These are phyloP conservation scores for Pseudorhombus dupliciocellatus DNA, from an alignment of 2,113 vertebrate genomes.

Conservation along the genomic window DNA sequence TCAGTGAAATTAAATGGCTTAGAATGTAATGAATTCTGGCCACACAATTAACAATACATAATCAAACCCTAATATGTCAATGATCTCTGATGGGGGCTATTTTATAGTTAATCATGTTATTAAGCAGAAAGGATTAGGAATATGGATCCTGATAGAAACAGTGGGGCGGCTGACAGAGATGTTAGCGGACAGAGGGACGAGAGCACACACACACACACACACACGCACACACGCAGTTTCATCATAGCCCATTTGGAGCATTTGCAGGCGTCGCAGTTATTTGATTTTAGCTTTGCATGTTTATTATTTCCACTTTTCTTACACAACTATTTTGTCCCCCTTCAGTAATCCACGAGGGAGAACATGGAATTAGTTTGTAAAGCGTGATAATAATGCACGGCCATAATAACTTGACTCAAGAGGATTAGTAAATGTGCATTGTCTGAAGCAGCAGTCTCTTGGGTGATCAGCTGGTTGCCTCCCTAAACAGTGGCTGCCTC, in stretches of 20 bases:
- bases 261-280: conserved; percentile 34
- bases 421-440: conserved; percentile 84
- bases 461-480: conserved; percentile 80
- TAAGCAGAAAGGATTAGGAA: conserved; percentile 62
- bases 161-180: conserved; percentile 27
- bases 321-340: conserved; percentile 48
- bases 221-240: conserved; percentile 31
- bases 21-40: conserved; percentile 53
- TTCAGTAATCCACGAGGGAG: conserved; percentile 79
- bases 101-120: conserved; percentile 57
- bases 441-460: conserved; percentile 78
- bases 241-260: conserved; percentile 21
- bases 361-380: conserved; percentile 84
- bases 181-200: conserved; percentile 22
- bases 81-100: conserved; percentile 58
- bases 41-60: conserved; percentile 52
- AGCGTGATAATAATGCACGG: conserved; percentile 83
- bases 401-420: conserved; percentile 82
- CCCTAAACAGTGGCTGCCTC: conserved; percentile 80
- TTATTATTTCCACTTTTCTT: conserved; percentile 55
- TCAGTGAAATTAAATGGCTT: conserved; percentile 53
- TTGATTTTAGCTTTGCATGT: conserved; percentile 55
- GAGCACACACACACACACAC: conserved; percentile 15
- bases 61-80: conserved; percentile 57
- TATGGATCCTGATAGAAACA: conserved; percentile 47